Evolutionary conservation across 1,140 invertebrate genomes (phyloP).

Genomic region (Thereuonema tuberculata): DNA sequence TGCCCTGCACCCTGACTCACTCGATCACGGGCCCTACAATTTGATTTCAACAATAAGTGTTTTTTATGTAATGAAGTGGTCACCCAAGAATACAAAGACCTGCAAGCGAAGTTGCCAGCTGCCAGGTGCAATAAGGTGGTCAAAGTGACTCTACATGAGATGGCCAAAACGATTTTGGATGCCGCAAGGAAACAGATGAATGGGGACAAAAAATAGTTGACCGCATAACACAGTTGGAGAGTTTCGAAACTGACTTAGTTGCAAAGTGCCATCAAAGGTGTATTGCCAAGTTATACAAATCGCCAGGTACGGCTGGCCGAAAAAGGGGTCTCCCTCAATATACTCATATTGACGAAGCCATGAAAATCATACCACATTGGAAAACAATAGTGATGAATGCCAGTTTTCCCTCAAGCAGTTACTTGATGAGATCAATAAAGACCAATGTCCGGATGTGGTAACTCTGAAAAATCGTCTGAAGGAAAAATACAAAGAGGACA

Average conservation of each 20-base stretch:
- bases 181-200: background rate
- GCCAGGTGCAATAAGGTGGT: no score
- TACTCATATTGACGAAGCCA: background rate
- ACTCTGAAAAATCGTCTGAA: conserved; percentile 13
- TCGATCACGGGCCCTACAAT: no score
- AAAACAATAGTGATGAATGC: conserved; percentile 10
- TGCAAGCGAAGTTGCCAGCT: no score
- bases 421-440: conserved; percentile 4
- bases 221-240: background rate
- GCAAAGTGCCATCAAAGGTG: background rate
- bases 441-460: conserved; percentile 11
- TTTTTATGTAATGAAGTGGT: no score
- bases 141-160: no score
- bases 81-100: no score
- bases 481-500: conserved; percentile 14
- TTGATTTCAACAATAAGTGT: no score
- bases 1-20: no score
- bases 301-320: background rate
- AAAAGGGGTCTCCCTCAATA: conserved; percentile 4
- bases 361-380: conserved; percentile 6
- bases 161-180: background rate
- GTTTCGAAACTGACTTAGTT: background rate
- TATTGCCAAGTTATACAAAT: background rate
- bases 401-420: conserved; percentile 3
- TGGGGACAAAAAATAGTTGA: background rate